phyloP scores from a whole-genome alignment of 2,113 vertebrate genomes.

The Chaetorhynchus papuensis region DNA sequence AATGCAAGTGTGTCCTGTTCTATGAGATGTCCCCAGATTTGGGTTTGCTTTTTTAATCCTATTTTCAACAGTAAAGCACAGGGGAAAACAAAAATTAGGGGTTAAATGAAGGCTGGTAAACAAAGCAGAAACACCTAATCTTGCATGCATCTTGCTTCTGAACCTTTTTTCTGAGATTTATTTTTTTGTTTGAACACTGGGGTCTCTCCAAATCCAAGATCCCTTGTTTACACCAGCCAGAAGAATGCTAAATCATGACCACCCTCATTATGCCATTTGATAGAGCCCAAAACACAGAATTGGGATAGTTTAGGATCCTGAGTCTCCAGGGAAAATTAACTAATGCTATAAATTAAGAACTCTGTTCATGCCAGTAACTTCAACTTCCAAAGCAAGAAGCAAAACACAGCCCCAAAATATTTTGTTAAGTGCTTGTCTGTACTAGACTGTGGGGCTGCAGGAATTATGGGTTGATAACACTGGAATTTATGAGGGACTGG shows the following conservation, averaged over 20 bases:
- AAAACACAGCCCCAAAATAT: slow-evolving; percentile 12
- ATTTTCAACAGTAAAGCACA: background rate
- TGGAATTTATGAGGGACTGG: slow-evolving; percentile 34
- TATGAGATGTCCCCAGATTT: background rate
- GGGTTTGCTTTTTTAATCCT: background rate
- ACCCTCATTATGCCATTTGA: background rate
- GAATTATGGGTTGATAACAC: slow-evolving; percentile 34
- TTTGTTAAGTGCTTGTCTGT: slow-evolving; percentile 11
- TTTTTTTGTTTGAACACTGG: background rate
- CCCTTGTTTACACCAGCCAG: background rate
- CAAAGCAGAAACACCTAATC: slow-evolving; percentile 3
- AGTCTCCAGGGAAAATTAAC: background rate
- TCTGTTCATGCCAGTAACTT: background rate
- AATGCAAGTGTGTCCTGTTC: slow-evolving; percentile 4
- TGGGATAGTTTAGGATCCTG: background rate
- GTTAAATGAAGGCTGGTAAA: slow-evolving; percentile 25
- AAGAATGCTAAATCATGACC: background rate
- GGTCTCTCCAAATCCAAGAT: background rate
- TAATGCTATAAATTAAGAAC: slow-evolving; percentile 31
- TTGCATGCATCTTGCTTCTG: background rate
- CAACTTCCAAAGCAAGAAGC: slow-evolving; percentile 31
- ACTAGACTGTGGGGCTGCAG: background rate
- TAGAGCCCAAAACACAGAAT: background rate
- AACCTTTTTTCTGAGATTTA: background rate
- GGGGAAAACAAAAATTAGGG: background rate